Conservation (phyloP, 2,113 vertebrate species). For the Pontoporia blainvillei region DNA sequence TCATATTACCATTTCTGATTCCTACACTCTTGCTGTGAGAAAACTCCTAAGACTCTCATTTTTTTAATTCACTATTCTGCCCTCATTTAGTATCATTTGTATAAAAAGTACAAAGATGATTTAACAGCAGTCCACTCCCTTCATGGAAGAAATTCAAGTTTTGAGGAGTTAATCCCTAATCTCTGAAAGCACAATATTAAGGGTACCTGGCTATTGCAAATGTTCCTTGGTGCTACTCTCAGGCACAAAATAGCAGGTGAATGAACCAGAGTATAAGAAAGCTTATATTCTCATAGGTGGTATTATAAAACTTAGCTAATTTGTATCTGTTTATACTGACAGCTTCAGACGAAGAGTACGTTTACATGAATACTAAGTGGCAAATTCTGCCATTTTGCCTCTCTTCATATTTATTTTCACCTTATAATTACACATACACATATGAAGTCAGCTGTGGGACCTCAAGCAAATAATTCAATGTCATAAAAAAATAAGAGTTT, state of each 20-base stretch:
- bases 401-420: neutral
- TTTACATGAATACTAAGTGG: neutral
- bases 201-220: neutral
- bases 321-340: neutral
- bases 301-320: neutral
- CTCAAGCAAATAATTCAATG: neutral
- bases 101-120: neutral
- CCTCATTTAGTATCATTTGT: neutral
- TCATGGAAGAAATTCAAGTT: neutral
- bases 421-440: neutral
- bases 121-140: neutral
- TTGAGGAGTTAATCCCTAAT: neutral
- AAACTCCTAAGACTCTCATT: neutral
- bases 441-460: neutral
- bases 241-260: neutral
- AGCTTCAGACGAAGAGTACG: neutral
- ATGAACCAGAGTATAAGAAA: neutral
- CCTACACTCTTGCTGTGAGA: slow-evolving; percentile 12
- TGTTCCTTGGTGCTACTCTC: neutral
- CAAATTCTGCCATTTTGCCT: neutral
- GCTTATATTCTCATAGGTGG: neutral
- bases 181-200: neutral
- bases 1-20: slow-evolving; percentile 21
- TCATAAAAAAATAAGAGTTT: neutral
- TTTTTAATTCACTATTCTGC: neutral